A percentile compares a stretch with the other conserved stretches of the same genome.
These are phyloP conservation scores for Philopedon plagiatum DNA, from an alignment of 2,888 invertebrate species.

Conservation along the genomic window DNA sequence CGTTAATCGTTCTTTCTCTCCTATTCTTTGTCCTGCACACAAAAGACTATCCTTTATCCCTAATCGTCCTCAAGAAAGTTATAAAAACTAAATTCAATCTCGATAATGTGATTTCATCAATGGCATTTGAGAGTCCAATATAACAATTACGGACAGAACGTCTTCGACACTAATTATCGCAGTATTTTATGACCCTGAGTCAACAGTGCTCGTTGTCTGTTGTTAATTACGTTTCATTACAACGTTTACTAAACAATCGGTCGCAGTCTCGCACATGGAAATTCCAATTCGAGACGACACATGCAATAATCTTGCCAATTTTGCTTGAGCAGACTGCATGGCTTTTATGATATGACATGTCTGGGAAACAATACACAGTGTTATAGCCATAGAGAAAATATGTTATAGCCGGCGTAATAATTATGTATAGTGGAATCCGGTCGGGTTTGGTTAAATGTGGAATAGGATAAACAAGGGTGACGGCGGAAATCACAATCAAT, in stretches of 20 bases:
- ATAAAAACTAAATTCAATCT: too few relatives aligned
- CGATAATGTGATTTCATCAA: too few relatives aligned
- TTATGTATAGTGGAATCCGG: slow-evolving; percentile 10
- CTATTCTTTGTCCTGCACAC: too few relatives aligned
- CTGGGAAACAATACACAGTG: slow-evolving; percentile 4
- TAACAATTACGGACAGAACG: background rate
- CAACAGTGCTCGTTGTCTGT: too few relatives aligned
- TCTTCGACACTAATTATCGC: background rate
- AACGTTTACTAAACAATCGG: background rate
- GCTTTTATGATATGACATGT: slow-evolving; percentile 7
- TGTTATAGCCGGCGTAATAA: slow-evolving; percentile 1
- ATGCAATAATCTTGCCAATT: background rate
- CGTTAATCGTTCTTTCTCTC: too few relatives aligned
- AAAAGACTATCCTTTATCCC: too few relatives aligned
- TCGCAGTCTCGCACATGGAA: background rate
- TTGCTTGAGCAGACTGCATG: background rate
- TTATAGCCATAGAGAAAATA: too few relatives aligned
- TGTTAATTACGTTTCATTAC: background rate
- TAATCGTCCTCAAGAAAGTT: too few relatives aligned
- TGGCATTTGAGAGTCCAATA: too few relatives aligned
- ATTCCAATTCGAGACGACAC: background rate
- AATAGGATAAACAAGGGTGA: too few relatives aligned
- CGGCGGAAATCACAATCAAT: too few relatives aligned
- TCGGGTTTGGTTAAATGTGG: background rate
- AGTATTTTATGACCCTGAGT: background rate